These are phyloP conservation scores for Lophotriccus pileatus DNA, from an alignment of 2,797 vertebrate species.

Conservation along the genomic window DNA sequence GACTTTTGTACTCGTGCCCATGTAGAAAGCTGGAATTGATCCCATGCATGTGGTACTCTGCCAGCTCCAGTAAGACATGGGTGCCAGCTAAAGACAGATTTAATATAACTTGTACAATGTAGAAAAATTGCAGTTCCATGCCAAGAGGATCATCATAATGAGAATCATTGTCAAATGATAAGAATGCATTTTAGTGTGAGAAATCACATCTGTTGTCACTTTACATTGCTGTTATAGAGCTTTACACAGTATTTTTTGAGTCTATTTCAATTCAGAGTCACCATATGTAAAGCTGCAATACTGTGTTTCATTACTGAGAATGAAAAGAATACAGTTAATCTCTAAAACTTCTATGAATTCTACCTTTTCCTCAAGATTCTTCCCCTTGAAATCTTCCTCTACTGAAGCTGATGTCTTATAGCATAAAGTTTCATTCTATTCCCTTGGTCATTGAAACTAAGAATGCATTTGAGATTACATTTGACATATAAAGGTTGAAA, in stretches of 20 bases:
- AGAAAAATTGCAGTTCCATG: conserved; percentile 17
- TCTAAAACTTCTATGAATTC: background rate
- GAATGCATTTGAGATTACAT: background rate
- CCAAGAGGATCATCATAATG: conserved; percentile 40
- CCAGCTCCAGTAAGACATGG: conserved; percentile 10
- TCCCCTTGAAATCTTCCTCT: background rate
- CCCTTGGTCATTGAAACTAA: background rate
- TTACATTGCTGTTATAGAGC: background rate
- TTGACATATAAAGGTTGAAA: background rate
- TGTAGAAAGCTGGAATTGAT: conserved; percentile 11
- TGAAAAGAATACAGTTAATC: background rate
- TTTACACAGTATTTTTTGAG: background rate
- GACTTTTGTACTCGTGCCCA: conserved; percentile 20
- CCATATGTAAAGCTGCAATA: background rate
- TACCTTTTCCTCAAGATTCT: background rate
- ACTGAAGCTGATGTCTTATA: background rate
- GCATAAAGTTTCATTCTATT: background rate
- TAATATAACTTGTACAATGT: conserved; percentile 21
- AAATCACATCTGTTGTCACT: conserved; percentile 54
- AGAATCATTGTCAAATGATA: conserved; percentile 47
- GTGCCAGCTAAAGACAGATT: conserved; percentile 42
- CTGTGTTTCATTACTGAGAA: background rate
- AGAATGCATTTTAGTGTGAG: conserved; percentile 31
- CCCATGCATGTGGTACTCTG: background rate
- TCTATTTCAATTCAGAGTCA: background rate